Base-by-base conservation (phyloP, 1,140 invertebrate species). In the Diabrotica undecimpunctata region DNA sequence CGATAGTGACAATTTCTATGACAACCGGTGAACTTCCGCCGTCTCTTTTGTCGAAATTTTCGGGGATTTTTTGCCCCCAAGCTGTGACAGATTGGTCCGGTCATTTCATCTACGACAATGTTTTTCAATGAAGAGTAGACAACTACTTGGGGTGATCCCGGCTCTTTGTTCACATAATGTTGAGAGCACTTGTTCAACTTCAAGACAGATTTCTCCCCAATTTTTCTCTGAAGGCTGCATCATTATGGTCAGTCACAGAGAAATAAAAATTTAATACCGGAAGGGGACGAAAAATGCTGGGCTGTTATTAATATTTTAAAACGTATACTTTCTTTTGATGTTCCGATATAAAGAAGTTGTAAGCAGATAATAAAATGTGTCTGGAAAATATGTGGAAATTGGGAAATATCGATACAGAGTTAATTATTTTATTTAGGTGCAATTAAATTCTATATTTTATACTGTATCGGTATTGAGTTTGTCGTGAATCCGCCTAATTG, bases 81-180 rank as follows among this genome's bases (percentile, higher is more conserved):
- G 41, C 41, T 46, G 41, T 46, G 8, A 46, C 41, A 46, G 41
- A 46, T 46, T 46, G 41, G 41, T 46, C 41, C 41, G 41, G 41
- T 46, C 41, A 46, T 46, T n/a, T 46, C 8, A n/a, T 46, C 41
- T 46, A 46, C 41, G n/a, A 46, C 41, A 46, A 46, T 46, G 41
- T 46, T 46, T 46, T 46, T 46, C 41, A 46, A 46, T 46, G 41
- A 46, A 46, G 41, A 46, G 41, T 10, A 46, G 41, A 46, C 41
- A 46, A 46, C 41, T 46, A 46, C 41, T 46, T 46, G 41, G 41
- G 41, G 41, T 46, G 41, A 46, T 46, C 41, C n/a, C 41, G 41
- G 41, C n/a, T n/a, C 41, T 46, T 46, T 46, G 41, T 46, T 46
- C 41, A 46, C 41, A 46, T 46, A 46, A 46, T 46, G 41, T 46